A percentile compares a stretch with the other conserved stretches of the same genome.
Conservation (phyloP, 2,113 vertebrate genomes). For the Cynoglossus semilaevis region DNA sequence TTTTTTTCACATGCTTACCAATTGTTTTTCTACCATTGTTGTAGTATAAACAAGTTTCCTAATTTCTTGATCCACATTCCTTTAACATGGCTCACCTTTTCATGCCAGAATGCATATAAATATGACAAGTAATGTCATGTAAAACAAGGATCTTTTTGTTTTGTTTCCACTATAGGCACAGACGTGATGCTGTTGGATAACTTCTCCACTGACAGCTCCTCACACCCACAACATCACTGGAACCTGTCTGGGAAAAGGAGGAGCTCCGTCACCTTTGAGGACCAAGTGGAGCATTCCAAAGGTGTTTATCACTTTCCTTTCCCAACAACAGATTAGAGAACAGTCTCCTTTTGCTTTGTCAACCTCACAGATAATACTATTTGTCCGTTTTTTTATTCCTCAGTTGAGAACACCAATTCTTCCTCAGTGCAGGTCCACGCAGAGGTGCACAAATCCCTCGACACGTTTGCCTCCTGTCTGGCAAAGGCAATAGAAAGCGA, state of each 20-base stretch:
- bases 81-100: constrained; percentile 34
- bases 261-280: constrained; percentile 96
- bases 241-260: constrained; percentile 81
- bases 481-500: constrained; percentile 92
- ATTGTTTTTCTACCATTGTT: not conserved
- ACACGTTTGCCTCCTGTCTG: constrained; percentile 87
- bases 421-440: constrained; percentile 83
- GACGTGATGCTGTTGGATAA: constrained; percentile 94
- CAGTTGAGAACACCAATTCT: constrained; percentile 61
- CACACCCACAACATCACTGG: constrained; percentile 63
- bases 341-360: not conserved
- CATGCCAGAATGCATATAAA: not conserved
- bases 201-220: constrained; percentile 78
- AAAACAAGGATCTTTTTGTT: not conserved
- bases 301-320: constrained; percentile 64
- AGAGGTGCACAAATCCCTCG: constrained; percentile 87
- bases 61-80: constrained; percentile 36
- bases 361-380: not conserved
- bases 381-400: constrained; percentile 4
- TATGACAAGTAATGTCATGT: constrained; percentile 37
- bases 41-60: not conserved
- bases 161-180: constrained; percentile 78
- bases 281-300: constrained; percentile 89
- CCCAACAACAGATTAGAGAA: constrained; percentile 10
- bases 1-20: not conserved